Percentiles rank a stretch among this genome's conserved stretches.
phyloP scores from a whole-genome alignment of 2,113 vertebrate genomes.

The Laticauda colubrina region DNA sequence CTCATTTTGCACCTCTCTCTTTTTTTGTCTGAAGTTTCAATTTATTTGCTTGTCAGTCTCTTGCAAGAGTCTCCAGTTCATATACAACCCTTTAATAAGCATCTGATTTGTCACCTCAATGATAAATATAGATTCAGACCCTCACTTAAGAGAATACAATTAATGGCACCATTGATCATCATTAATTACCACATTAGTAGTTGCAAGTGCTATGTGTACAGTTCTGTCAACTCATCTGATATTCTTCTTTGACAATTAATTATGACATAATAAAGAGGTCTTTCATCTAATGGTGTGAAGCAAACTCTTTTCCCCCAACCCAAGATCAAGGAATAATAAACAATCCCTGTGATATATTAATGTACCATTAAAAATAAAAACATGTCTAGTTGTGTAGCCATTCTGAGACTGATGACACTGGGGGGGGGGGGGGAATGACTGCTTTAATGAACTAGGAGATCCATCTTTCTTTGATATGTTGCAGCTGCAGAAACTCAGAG shows the following conservation, averaged over 20 bases:
- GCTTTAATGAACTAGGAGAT: background rate
- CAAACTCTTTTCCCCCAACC: background rate
- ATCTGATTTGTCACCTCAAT: slow-evolving; percentile 44
- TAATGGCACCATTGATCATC: slow-evolving; percentile 40
- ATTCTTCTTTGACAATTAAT: slow-evolving; percentile 13
- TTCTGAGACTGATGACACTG: background rate
- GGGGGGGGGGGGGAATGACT: background rate
- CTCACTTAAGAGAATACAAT: slow-evolving; percentile 32
- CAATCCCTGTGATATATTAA: background rate
- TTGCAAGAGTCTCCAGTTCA: slow-evolving; percentile 40
- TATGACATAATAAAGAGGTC: slow-evolving; percentile 5
- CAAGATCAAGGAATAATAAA: background rate
- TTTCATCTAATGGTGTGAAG: background rate
- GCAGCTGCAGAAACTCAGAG: background rate
- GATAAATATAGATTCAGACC: background rate
- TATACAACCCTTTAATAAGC: slow-evolving; percentile 49
- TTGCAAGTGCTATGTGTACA: slow-evolving; percentile 18
- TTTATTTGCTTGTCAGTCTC: slow-evolving; percentile 42
- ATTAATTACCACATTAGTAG: slow-evolving; percentile 38
- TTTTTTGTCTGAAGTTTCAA: slow-evolving; percentile 42
- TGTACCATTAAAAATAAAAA: background rate
- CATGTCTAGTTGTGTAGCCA: fast-evolving
- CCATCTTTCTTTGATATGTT: background rate
- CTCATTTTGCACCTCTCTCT: slow-evolving; percentile 21
- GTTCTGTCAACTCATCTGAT: slow-evolving; percentile 32